These are phyloP conservation scores for Brenthis ino DNA, from an alignment of 2,888 invertebrate species.

Conservation along the genomic window DNA sequence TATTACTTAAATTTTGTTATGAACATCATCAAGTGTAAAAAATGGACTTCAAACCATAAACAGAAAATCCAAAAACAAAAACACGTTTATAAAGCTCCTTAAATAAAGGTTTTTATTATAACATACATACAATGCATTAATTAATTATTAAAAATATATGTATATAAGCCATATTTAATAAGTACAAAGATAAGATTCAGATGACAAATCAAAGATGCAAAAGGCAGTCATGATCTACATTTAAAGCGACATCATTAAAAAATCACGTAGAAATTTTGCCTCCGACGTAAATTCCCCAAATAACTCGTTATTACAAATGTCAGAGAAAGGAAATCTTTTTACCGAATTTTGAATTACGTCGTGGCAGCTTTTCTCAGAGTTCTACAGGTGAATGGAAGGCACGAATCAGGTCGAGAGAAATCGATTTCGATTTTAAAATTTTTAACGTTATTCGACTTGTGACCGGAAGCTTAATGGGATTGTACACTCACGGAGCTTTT, in stretches of 20 bases:
- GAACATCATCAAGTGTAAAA: too few relatives aligned
- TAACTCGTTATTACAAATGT: constrained; percentile 39
- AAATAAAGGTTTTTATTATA: too few relatives aligned
- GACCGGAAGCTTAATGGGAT: constrained; percentile 45
- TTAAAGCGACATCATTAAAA: constrained; percentile 24
- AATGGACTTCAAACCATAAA: too few relatives aligned
- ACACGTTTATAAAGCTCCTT: too few relatives aligned
- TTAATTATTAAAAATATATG: too few relatives aligned
- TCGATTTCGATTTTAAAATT: constrained; percentile 56
- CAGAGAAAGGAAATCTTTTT: constrained; percentile 36
- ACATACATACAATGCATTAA: too few relatives aligned
- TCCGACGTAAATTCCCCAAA: constrained; percentile 31
- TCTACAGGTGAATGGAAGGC: constrained; percentile 49
- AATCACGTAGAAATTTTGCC: constrained; percentile 14
- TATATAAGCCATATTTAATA: neutral
- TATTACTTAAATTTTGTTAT: too few relatives aligned
- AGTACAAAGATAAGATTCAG: neutral
- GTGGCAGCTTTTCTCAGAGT: constrained; percentile 36
- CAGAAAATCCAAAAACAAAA: too few relatives aligned
- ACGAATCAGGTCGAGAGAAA: constrained; percentile 58
- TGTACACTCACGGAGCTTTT: constrained; percentile 34
- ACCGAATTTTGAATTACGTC: constrained; percentile 38
- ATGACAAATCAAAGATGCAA: constrained; percentile 16
- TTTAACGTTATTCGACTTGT: constrained; percentile 47
- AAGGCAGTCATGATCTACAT: constrained; percentile 16